A percentile compares a stretch with the other conserved stretches of the same genome.
Evolutionary conservation across 2,888 invertebrate species (phyloP).

Genomic region (Xestia c-nigrum): DNA sequence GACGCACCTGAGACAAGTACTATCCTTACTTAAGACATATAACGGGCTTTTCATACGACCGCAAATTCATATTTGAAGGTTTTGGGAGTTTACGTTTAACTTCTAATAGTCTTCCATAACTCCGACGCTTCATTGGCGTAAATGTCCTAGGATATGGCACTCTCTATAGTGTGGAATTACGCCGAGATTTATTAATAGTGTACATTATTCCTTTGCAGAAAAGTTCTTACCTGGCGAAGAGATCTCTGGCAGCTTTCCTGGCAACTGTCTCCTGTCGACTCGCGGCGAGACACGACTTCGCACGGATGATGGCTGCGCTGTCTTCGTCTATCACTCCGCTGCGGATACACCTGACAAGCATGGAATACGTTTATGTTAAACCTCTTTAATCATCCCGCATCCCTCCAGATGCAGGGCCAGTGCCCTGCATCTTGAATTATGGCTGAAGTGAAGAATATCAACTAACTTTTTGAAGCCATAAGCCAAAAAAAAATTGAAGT

Average conservation of each 20-base stretch:
- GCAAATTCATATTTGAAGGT: too few species aligned
- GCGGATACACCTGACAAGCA: constrained; percentile 91
- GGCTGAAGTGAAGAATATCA: background rate
- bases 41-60: too few species aligned
- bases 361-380: constrained; percentile 1
- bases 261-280: constrained; percentile 96
- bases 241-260: constrained; percentile 95
- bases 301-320: constrained; percentile 88
- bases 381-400: background rate
- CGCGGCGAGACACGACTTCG: constrained; percentile 94
- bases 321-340: constrained; percentile 90
- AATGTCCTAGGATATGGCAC: too few species aligned
- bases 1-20: too few species aligned
- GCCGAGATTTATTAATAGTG: too few species aligned
- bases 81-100: too few species aligned
- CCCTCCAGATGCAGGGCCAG: too few species aligned
- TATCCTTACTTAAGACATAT: too few species aligned
- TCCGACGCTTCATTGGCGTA: too few species aligned
- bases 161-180: too few species aligned
- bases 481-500: background rate
- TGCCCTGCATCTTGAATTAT: background rate
- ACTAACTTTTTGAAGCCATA: background rate
- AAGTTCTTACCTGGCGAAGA: constrained; percentile 94
- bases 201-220: background rate
- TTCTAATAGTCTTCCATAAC: too few species aligned